These are phyloP conservation scores for Drosophila tanythrix DNA, from an alignment of 2,888 invertebrate genomes.

Conservation along the genomic window DNA sequence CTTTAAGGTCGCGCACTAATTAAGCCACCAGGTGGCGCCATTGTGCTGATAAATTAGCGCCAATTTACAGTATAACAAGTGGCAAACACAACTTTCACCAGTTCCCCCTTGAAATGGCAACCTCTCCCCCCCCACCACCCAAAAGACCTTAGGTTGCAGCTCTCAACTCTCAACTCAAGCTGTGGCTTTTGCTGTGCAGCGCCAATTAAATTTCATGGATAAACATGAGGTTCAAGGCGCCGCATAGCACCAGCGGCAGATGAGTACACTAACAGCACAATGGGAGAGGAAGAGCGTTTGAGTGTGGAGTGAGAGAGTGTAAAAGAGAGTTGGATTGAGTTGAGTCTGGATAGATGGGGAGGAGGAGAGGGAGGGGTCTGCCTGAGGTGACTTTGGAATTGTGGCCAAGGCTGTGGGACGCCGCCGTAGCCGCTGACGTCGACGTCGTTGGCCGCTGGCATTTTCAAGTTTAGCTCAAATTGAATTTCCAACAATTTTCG, in stretches of 20 bases:
- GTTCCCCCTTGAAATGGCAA: background rate
- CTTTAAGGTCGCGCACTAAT: constrained; percentile 57
- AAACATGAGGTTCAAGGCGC: constrained; percentile 68
- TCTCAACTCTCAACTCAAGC: constrained; percentile 11
- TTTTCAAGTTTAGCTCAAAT: constrained; percentile 68
- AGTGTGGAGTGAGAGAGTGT: background rate
- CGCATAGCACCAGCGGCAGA: constrained; percentile 9
- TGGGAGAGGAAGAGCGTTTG: background rate
- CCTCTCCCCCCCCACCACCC: background rate
- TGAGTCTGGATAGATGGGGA: no score
- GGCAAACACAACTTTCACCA: constrained; percentile 41
- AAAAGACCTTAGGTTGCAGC: background rate
- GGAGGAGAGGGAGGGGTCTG: background rate
- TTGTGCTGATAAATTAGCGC: constrained; percentile 65
- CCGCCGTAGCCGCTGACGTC: constrained; percentile 1
- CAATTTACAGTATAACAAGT: constrained; percentile 62
- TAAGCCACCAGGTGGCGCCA: constrained; percentile 64
- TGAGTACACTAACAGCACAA: constrained; percentile 1
- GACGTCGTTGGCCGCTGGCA: constrained; percentile 47
- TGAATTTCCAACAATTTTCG: constrained; percentile 73
- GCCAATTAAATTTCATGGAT: constrained; percentile 77
- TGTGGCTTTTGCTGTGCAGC: constrained; percentile 52
- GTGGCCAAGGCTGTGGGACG: constrained; percentile 42
- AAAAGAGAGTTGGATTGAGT: background rate
- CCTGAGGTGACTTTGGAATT: constrained; percentile 63